Percentiles rank a stretch among this genome's conserved stretches.
Evolutionary conservation across 1,140 invertebrate species (phyloP).

Genomic region (Calliopsis andreniformis): DNA sequence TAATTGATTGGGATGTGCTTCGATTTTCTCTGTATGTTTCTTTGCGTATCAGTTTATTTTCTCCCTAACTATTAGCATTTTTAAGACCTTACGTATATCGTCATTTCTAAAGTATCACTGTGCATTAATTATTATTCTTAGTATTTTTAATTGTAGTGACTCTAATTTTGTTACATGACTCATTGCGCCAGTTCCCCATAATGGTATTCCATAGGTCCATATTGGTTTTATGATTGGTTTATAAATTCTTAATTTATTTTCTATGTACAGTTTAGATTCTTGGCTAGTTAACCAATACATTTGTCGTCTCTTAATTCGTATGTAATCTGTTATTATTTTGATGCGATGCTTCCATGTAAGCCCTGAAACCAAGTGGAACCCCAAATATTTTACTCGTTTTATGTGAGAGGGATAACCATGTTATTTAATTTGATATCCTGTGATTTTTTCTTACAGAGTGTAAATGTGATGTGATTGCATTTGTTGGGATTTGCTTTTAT

Average conservation of each 20-base stretch:
- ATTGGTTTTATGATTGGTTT: too few species aligned
- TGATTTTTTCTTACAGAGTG: neutral
- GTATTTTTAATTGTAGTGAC: conserved; percentile 10
- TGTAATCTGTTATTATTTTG: neutral
- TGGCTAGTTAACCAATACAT: too few species aligned
- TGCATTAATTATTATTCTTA: conserved; percentile 4
- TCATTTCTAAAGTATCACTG: conserved; percentile 6
- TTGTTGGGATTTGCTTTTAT: conserved; percentile 14
- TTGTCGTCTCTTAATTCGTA: neutral
- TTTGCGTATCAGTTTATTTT: conserved; percentile 1
- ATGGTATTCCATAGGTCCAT: too few species aligned
- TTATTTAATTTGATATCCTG: neutral
- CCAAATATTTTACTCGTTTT: conserved; percentile 6
- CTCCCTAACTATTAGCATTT: neutral
- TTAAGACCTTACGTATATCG: neutral
- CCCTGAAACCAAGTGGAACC: neutral
- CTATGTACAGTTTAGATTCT: too few species aligned
- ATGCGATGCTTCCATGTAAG: conserved; percentile 1
- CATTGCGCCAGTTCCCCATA: too few species aligned
- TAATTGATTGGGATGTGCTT: neutral
- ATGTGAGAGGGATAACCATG: neutral
- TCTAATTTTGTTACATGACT: too few species aligned
- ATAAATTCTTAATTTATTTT: too few species aligned
- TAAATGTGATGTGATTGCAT: conserved; percentile 11
- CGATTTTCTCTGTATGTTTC: neutral